phyloP scores from a whole-genome alignment of 2,113 vertebrate genomes.

The Tetrao urogallus region DNA sequence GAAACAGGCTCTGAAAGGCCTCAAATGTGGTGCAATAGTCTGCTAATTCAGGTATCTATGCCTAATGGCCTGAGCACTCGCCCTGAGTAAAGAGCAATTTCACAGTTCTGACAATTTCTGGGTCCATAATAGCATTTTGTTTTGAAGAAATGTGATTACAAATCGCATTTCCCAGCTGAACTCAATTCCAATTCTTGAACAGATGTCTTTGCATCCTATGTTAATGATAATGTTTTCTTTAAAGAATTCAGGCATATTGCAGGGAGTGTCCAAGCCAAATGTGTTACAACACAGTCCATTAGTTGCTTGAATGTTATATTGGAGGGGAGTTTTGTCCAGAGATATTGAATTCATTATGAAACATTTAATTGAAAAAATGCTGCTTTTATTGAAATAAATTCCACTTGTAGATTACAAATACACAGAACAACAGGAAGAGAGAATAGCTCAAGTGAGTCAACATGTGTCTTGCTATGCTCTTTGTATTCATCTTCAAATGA shows the following conservation, averaged over 20 bases:
- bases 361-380: slow-evolving; percentile 9
- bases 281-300: not conserved
- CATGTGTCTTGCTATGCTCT: not conserved
- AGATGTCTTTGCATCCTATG: not conserved
- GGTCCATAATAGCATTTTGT: not conserved
- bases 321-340: not conserved
- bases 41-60: not conserved
- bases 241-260: not conserved
- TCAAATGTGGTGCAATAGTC: not conserved
- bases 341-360: slow-evolving; percentile 7
- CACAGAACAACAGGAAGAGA: not conserved
- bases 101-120: not conserved
- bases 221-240: not conserved
- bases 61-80: not conserved
- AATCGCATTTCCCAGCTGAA: not conserved
- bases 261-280: not conserved
- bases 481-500: slow-evolving; percentile 22
- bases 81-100: not conserved
- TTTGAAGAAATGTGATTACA: not conserved
- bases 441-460: not conserved
- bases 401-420: not conserved
- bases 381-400: not conserved
- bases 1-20: not conserved
- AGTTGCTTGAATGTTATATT: not conserved
- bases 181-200: not conserved